Base-by-base conservation (phyloP, 2,888 invertebrate genomes). In the Dioctria rufipes region DNA sequence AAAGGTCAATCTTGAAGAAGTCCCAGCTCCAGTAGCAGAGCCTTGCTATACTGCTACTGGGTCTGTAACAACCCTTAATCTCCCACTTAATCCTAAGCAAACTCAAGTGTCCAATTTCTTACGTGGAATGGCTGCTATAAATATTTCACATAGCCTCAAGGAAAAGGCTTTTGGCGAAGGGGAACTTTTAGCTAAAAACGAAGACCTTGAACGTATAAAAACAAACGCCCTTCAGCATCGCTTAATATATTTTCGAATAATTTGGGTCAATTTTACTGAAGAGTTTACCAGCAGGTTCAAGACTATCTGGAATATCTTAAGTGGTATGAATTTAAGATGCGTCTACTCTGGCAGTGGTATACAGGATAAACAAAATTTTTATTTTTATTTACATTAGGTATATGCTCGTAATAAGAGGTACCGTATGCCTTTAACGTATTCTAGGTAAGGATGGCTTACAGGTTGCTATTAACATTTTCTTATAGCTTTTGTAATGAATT, bases 61-160 rank as follows among this genome's bases (percentile, higher is more conserved):
- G 58, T 58, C 42, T 42, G 58, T 13, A 58, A 58, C 58, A 60
- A 58, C 58, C 73, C 73, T 73, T 73, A 73, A 73, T 73, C 58
- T 73, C 42, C 54, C 73, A 73, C 58, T 73, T 73, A 73, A 42
- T 73, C 73, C 73, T 73, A 73, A 73, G 73, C 42, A 73, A 73
- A 73, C 73, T 42, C 13, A 73, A 58, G 73, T 73, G 73, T 73
- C 73, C 60, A 73, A 73, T 73, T 73, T 73, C 58, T 60, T 39
- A 73, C 40, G 73, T 58, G 58, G 73, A 58, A 25, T 25, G 25
- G 25, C 25, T 25, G 25, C 25, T 0, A 25, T 25, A 73, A 73
- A 73, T 73, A 73, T 73, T 60, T 73, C 40, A 73, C 58, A 58
- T 73, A 6, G n/a, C 73, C 73, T 54, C 54, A 40, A 60, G n/a